phyloP scores from a whole-genome alignment of 2,113 vertebrate species.

The Candoia aspera region DNA sequence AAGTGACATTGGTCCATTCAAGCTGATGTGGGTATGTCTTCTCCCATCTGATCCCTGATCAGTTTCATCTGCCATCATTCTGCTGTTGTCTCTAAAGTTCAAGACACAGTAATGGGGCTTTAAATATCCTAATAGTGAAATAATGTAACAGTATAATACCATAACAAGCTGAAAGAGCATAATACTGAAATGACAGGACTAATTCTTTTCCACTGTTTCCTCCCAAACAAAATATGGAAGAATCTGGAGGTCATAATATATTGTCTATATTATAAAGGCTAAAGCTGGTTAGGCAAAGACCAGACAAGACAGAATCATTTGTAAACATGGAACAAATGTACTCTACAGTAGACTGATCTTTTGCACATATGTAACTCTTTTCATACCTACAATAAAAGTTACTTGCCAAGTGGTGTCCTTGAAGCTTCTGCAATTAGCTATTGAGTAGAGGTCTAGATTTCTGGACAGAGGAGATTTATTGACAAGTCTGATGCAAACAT shows the following conservation, averaged over 20 bases:
- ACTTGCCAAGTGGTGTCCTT: background rate
- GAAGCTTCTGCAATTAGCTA: background rate
- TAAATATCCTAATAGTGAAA: background rate
- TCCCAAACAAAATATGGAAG: background rate
- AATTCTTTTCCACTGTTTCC: background rate
- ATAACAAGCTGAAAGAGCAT: background rate
- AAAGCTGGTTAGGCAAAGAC: background rate
- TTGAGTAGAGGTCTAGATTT: background rate
- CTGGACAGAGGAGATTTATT: background rate
- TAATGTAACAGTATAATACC: background rate
- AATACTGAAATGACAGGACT: background rate
- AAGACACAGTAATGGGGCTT: background rate
- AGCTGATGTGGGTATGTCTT: background rate
- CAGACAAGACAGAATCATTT: background rate
- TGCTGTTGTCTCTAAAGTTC: background rate
- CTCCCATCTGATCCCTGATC: background rate
- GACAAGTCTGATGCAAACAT: background rate
- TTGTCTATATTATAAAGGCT: background rate
- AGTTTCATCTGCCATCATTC: background rate
- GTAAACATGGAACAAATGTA: background rate
- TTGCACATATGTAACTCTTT: background rate
- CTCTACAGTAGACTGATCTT: background rate
- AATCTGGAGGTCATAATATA: background rate
- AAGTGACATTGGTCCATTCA: background rate
- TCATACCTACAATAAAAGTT: background rate